Evolutionary conservation across 2,888 invertebrate genomes (phyloP).

Genomic region (Orthosia gracilis): DNA sequence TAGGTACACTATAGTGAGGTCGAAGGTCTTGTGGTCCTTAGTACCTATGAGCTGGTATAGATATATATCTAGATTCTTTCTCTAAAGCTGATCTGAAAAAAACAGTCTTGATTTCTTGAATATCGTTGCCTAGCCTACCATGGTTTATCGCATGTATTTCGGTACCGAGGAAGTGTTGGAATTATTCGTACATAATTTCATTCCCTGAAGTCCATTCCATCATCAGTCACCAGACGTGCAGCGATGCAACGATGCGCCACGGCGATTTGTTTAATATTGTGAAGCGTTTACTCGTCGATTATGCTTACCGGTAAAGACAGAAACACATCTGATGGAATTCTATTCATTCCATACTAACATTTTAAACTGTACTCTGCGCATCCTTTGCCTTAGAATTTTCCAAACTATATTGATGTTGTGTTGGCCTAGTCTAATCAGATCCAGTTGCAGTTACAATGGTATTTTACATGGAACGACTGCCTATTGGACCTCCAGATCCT

Average conservation of each 20-base stretch:
- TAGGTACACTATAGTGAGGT: constrained; percentile 20
- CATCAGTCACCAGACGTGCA: neutral
- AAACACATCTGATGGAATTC: neutral
- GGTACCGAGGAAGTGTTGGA: neutral
- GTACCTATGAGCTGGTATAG: neutral
- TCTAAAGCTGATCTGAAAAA: neutral
- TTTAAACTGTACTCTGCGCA: too few relatives aligned
- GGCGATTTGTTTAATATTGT: constrained; percentile 8
- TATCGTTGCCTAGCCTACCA: neutral
- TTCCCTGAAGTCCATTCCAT: constrained; percentile 9
- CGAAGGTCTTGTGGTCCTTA: constrained; percentile 17
- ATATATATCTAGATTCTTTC: neutral
- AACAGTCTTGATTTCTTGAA: neutral
- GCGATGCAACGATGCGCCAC: constrained; percentile 1
- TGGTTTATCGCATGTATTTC: constrained; percentile 5
- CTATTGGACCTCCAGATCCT: too few relatives aligned
- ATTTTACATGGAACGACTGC: too few relatives aligned
- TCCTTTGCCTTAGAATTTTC: too few relatives aligned
- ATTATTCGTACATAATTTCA: constrained; percentile 1
- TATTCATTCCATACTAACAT: neutral
- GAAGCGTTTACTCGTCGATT: neutral
- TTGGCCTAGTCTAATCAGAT: too few relatives aligned
- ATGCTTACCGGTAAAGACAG: neutral
- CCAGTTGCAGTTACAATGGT: too few relatives aligned
- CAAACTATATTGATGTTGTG: too few relatives aligned